Evolutionary conservation across 1,140 invertebrate genomes (phyloP).

Genomic region (Drosophila willistoni): DNA sequence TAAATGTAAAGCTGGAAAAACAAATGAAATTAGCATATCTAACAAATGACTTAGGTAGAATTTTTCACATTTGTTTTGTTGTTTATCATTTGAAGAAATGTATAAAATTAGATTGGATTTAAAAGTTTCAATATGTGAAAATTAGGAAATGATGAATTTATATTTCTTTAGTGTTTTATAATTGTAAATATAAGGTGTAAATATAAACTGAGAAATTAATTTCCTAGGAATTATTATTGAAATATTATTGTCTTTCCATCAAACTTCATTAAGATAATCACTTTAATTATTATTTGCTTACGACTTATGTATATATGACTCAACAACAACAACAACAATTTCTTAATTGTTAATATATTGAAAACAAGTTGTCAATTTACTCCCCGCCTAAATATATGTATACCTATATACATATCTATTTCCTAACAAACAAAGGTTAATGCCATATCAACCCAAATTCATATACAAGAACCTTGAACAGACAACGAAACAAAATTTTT

Average conservation of each 20-base stretch:
- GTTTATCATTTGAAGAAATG: too few species aligned
- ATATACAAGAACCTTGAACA: constrained; percentile 49
- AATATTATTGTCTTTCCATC: neutral
- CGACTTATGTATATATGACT: neutral
- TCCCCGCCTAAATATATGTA: neutral
- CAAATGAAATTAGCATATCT: neutral
- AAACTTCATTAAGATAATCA: neutral
- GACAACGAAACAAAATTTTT: constrained; percentile 43
- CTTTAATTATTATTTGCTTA: neutral
- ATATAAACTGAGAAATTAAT: neutral
- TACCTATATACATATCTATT: neutral
- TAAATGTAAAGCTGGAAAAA: neutral
- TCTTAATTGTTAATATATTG: neutral
- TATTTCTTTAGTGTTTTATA: too few species aligned
- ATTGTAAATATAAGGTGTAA: too few species aligned
- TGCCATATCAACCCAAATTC: constrained; percentile 42
- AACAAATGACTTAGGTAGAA: too few species aligned
- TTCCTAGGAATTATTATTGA: neutral
- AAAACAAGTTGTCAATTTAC: constrained; percentile 11
- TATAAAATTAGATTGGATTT: too few species aligned
- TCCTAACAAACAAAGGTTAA: constrained; percentile 10
- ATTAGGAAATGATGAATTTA: too few species aligned
- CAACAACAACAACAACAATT: neutral
- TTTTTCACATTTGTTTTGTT: too few species aligned
- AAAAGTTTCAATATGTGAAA: too few species aligned